Percentiles rank a stretch among this genome's conserved stretches.
Conservation (phyloP, 1,140 invertebrate genomes). For the Lucilia sericata region DNA sequence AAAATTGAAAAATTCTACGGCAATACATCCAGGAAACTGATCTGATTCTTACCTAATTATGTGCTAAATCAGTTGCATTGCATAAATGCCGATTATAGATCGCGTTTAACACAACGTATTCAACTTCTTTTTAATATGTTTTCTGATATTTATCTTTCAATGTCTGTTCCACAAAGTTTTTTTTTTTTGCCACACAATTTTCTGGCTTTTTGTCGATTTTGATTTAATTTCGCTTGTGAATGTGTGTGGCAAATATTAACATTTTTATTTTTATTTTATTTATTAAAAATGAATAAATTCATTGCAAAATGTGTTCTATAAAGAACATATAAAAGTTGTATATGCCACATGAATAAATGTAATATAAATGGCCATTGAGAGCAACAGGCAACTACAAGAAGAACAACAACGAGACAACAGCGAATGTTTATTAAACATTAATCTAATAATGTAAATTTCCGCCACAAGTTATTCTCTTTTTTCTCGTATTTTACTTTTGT, state of each 20-base stretch:
- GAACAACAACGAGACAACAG: neutral
- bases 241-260: conserved; percentile 17
- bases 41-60: too few species aligned
- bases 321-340: neutral
- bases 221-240: neutral
- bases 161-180: neutral
- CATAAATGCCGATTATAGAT: too few species aligned
- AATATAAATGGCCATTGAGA: neutral
- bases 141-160: neutral
- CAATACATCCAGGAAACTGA: too few species aligned
- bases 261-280: conserved; percentile 27
- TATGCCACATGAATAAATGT: conserved; percentile 1
- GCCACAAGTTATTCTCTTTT: conserved; percentile 1
- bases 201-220: too few species aligned
- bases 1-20: too few species aligned
- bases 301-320: neutral
- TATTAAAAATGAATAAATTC: conserved; percentile 8
- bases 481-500: neutral
- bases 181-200: neutral
- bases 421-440: conserved; percentile 24
- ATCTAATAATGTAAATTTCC: conserved; percentile 27
- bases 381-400: neutral
- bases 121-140: conserved; percentile 21
- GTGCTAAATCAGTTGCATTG: too few species aligned
- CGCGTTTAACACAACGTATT: too few species aligned